Conservation (phyloP, 1,140 invertebrate species). For the Colletes gigas region DNA sequence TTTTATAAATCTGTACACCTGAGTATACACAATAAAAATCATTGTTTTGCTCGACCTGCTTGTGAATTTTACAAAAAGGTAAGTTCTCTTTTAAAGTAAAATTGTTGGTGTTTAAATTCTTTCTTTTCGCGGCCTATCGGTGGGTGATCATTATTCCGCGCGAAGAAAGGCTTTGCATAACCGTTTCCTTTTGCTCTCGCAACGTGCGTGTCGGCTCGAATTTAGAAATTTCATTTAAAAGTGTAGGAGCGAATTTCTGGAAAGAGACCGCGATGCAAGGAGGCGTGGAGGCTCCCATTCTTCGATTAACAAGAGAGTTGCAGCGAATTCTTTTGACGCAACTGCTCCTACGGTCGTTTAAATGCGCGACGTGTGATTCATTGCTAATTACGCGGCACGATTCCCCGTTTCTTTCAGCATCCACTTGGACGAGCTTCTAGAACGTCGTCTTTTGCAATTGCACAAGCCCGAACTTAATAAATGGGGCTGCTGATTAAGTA, state of each 20-base stretch:
- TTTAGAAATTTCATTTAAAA: too few species aligned
- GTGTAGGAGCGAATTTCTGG: not conserved
- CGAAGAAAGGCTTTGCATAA: too few species aligned
- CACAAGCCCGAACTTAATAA: conserved; percentile 8
- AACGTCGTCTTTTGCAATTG: conserved; percentile 7
- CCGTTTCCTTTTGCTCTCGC: too few species aligned
- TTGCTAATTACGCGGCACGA: conserved; percentile 51
- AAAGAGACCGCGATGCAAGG: not conserved
- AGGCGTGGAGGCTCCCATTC: not conserved
- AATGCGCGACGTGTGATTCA: conserved; percentile 55
- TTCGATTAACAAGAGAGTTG: not conserved
- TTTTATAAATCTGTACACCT: too few species aligned
- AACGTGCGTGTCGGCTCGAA: too few species aligned
- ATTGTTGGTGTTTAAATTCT: too few species aligned
- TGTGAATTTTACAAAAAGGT: too few species aligned
- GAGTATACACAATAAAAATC: too few species aligned
- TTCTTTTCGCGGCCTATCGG: too few species aligned
- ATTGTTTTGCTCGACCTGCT: too few species aligned
- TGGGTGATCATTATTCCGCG: too few species aligned
- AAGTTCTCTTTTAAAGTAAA: too few species aligned
- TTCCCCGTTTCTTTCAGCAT: conserved; percentile 53
- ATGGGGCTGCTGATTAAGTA: conserved; percentile 12
- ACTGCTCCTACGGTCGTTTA: conserved; percentile 50
- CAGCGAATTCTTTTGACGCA: conserved; percentile 50
- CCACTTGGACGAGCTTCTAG: not conserved